Conservation (phyloP, 2,888 invertebrate species). For the Barypeithes pellucidus region DNA sequence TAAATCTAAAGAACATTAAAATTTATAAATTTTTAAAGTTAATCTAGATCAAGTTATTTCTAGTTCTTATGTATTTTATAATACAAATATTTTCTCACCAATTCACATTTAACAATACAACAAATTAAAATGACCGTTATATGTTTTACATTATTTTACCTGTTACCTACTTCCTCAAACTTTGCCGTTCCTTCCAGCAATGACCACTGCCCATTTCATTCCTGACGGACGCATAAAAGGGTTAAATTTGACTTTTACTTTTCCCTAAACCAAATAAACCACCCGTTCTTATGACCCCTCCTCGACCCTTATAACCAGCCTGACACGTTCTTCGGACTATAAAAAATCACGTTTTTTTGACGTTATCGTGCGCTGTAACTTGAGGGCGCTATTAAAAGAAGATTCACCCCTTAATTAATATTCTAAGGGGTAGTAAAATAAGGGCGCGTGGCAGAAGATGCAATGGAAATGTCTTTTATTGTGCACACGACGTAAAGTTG, state of each 20-base stretch:
- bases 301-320: slow-evolving; percentile 15
- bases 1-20: too few relatives aligned
- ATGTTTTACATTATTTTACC: slow-evolving; percentile 37
- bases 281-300: slow-evolving; percentile 31
- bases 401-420: slow-evolving; percentile 60
- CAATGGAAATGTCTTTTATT: slow-evolving; percentile 43
- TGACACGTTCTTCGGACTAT: slow-evolving; percentile 28
- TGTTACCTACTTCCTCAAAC: slow-evolving; percentile 25
- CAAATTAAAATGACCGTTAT: slow-evolving; percentile 50
- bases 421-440: slow-evolving; percentile 32
- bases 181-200: slow-evolving; percentile 39
- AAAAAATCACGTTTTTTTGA: slow-evolving; percentile 39
- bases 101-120: slow-evolving; percentile 34
- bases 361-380: slow-evolving; percentile 34
- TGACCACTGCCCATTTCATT: slow-evolving; percentile 49
- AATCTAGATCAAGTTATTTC: neutral
- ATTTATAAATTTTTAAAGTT: too few relatives aligned
- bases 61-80: neutral
- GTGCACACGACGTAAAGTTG: slow-evolving; percentile 49
- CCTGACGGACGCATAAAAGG: slow-evolving; percentile 36
- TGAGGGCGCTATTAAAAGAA: slow-evolving; percentile 64
- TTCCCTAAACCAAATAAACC: slow-evolving; percentile 16
- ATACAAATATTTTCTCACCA: slow-evolving; percentile 2
- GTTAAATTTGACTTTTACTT: slow-evolving; percentile 46
- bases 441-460: slow-evolving; percentile 52